Percentiles rank a stretch among this genome's conserved stretches.
These are phyloP conservation scores for Fregetta grallaria DNA, from an alignment of 2,113 vertebrate species.

Conservation along the genomic window DNA sequence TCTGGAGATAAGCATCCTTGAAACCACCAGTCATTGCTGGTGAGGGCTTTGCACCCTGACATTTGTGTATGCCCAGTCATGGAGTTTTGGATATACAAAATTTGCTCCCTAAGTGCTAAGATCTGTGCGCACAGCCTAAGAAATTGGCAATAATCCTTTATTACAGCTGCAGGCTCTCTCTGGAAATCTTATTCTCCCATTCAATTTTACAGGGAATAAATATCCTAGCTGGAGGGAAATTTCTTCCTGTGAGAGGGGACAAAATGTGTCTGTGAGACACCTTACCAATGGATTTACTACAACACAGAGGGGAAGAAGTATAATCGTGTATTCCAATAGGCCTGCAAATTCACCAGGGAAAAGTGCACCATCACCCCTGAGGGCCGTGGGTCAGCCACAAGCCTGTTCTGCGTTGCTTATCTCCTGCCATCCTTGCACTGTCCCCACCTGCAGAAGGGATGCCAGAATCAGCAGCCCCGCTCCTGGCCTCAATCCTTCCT, in stretches of 20 bases:
- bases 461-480: not conserved
- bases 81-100: not conserved
- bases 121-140: not conserved
- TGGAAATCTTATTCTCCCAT: slow-evolving; percentile 19
- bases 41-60: not conserved
- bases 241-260: not conserved
- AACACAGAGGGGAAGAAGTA: not conserved
- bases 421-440: not conserved
- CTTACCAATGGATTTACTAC: not conserved
- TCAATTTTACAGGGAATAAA: slow-evolving; percentile 51
- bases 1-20: not conserved
- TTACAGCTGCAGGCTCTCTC: not conserved
- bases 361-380: not conserved
- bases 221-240: slow-evolving; percentile 14
- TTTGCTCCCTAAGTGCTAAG: not conserved
- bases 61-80: not conserved
- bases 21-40: not conserved
- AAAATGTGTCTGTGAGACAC: not conserved
- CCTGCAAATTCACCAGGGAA: not conserved
- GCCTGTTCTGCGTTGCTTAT: not conserved
- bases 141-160: slow-evolving; percentile 27
- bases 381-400: not conserved
- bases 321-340: not conserved
- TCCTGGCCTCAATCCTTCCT: not conserved
- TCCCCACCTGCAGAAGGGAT: not conserved